These are phyloP conservation scores for Octodon degus DNA, from an alignment of 2,113 vertebrate species.

Conservation along the genomic window DNA sequence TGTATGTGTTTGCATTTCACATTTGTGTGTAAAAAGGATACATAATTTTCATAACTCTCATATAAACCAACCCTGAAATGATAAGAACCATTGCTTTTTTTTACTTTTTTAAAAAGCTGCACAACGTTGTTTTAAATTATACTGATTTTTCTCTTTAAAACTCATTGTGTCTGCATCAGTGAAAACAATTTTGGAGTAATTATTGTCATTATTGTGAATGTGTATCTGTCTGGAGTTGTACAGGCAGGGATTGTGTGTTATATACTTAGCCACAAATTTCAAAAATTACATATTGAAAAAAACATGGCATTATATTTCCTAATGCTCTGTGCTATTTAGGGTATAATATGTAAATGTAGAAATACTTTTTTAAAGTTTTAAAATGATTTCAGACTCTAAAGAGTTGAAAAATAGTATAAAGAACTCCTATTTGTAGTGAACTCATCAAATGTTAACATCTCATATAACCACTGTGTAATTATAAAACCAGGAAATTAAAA, in stretches of 20 bases:
- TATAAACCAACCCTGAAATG: background rate
- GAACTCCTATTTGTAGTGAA: background rate
- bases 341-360: background rate
- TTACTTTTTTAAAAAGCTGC: conserved; percentile 1
- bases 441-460: background rate
- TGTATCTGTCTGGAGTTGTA: background rate
- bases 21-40: background rate
- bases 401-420: conserved; percentile 16
- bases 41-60: conserved; percentile 38
- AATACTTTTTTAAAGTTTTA: background rate
- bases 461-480: background rate
- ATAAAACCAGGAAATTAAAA: background rate
- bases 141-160: conserved; percentile 1
- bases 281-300: conserved; percentile 5
- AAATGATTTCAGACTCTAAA: conserved; percentile 47
- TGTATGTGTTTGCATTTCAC: background rate
- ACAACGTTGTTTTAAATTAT: conserved; percentile 9
- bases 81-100: conserved; percentile 11
- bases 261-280: background rate
- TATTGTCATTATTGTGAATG: conserved; percentile 2
- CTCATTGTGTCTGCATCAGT: background rate
- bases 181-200: conserved; percentile 16
- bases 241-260: background rate
- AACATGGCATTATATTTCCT: background rate
- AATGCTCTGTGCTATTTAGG: conserved; percentile 23